These are phyloP conservation scores for roundworm (Caenorhabditis elegans) DNA, from an alignment of 1,140 invertebrate genomes.

Conservation along the genomic window WBcel235 BX284602.5:11652501-11653000, in stretches of 20 bases:
- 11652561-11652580: conserved; percentile 52
- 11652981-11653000: conserved; percentile 21
- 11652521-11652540: conserved; percentile 65
- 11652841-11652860: no score
- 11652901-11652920: no score
- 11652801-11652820: no score
- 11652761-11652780: background rate
- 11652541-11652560: conserved; percentile 61
- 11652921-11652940: background rate
- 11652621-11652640: background rate
- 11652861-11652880: no score
- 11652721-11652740: background rate
- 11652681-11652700: conserved; percentile 37
- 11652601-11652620: conserved; percentile 55
- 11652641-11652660: background rate
- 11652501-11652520: no score
- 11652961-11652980: background rate
- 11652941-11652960: conserved; percentile 31
- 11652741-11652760: background rate
- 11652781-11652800: background rate
- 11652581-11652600: conserved; percentile 57
- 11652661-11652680: conserved; percentile 7
- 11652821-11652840: no score
- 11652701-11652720: conserved; percentile 38
- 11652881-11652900: no score